Base-by-base conservation (phyloP, 2,888 invertebrate genomes). In the Lithophane socia region DNA sequence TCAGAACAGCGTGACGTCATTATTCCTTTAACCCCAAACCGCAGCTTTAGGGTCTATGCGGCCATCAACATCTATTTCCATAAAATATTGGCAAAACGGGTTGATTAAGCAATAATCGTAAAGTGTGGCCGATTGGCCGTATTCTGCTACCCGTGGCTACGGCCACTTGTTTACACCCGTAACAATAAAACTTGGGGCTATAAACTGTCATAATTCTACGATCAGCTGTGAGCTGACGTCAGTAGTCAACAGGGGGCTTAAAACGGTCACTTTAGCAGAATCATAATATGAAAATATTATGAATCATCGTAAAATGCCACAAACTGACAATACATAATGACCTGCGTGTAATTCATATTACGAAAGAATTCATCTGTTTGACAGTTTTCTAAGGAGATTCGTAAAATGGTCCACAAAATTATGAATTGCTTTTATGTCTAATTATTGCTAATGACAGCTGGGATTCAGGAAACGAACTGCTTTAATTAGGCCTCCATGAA, bases 21-120 rank as follows among this genome's bases (percentile, higher is more conserved):
- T 16, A 66, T 65, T 64, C 24, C 56, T 67, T 64, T 73, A 86
- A 77, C 88, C 84, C 65, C 44, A 73, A 77, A 83, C 83, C 42
- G 77, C 83, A 63, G 75, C 74, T 47, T 71, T 64, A 64, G 54
- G 81, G 77, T 79, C 75, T 80, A 70, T 10, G 10, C 37, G 70
- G 52, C 88, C 75, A 72, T 84, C 84, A 82, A 73, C 78, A 76
- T 81, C 56, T 65, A 72, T 82, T 87, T 76, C 73, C 69, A 82
- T 85, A 73, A 80, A 80, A 75, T 84, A 87, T 88, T 89, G 77
- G 84, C 89, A 79, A 80, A 88, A 79, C 86, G 76, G 67, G 84
- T 83, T 87, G 84, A 87, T 88, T 80, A 75, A 83, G 79, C 74
- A 73, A 88, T 87, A 85, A 89, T 71, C 89, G 82, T 88, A 86